A percentile compares a stretch with the other conserved stretches of the same genome.
These are phyloP conservation scores for Hypotaenidia philippensis DNA, from an alignment of 2,797 vertebrate genomes.

Conservation along the genomic window DNA sequence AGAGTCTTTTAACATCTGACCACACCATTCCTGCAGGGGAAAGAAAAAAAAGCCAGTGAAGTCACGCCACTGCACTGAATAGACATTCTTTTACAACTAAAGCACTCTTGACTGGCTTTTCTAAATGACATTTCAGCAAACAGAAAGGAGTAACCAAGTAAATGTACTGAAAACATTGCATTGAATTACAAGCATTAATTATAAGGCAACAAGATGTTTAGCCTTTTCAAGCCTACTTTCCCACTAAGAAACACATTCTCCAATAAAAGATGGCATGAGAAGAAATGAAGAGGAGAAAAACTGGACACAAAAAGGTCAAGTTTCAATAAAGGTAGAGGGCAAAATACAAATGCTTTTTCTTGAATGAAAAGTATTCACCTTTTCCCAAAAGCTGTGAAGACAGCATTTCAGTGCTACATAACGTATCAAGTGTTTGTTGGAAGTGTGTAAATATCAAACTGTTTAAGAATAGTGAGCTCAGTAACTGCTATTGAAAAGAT, in stretches of 20 bases:
- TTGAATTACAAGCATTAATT: background rate
- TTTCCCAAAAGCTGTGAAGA: background rate
- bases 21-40: constrained; percentile 93
- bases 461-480: background rate
- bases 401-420: background rate
- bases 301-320: background rate
- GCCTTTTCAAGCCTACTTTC: background rate
- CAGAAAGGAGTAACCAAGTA: background rate
- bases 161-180: background rate
- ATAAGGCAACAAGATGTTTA: background rate
- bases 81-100: background rate
- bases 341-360: background rate
- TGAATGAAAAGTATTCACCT: background rate
- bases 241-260: background rate
- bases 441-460: background rate
- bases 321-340: background rate
- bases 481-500: background rate
- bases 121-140: background rate
- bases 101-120: background rate
- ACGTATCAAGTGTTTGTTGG: background rate
- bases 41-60: background rate
- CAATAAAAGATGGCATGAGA: background rate
- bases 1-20: constrained; percentile 98
- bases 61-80: background rate
- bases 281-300: background rate